Evolutionary conservation across 92 coral and sea anemone genomes (phyloP), one percentile per base, ranked within the genome.

Genomic region (Zoanthus sociatus): DNA sequence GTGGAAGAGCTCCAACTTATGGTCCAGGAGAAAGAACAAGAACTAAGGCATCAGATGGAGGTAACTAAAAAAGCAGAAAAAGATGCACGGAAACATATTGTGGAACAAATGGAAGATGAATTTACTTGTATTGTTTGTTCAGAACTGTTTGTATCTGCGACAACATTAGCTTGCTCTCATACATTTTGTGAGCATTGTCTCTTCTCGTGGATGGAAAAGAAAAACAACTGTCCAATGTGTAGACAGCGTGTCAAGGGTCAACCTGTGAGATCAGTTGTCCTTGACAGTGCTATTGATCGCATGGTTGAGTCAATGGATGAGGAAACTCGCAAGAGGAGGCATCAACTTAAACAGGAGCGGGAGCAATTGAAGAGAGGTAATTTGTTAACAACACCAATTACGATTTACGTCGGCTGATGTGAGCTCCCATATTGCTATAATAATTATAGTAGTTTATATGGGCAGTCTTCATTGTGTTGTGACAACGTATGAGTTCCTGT

Each of bases 61-160:
- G 94, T 93, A 32, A 97, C 99, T 14, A 97, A 89, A 84, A 95
- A 94, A 74, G 99, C 98, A 1, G 95, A 95, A 61, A 96, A 95
- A 72, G 86, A 84, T 71, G 95, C 98, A 11, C 86, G 97, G 50
- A 96, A 95, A 78, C 88, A 92, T 31, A 93, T 97, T 14, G 94
- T 97, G 8, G 98, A 97, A 83, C 92, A 95, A 91, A 97, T 97
- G 99, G 99, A 97, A 79, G 99, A 97, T 73, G 99, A 97, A 79
- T 97, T 97, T 78, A 92, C 96, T 31, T 97, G 99, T 83, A 95
- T 97, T 33, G 90, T 97, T 37, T 97, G 99, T 68, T 97, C 95
- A 73, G 99, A 97, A 67, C 92, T 97, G 73, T 94, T 97, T 72
- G 93, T 97, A 64, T 89, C 89, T 86, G 98, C 99, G 18, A 93